Percentiles rank a stretch among this genome's conserved stretches.
phyloP scores from a whole-genome alignment of 2,113 vertebrate genomes.

The Hoplias malabaricus region DNA sequence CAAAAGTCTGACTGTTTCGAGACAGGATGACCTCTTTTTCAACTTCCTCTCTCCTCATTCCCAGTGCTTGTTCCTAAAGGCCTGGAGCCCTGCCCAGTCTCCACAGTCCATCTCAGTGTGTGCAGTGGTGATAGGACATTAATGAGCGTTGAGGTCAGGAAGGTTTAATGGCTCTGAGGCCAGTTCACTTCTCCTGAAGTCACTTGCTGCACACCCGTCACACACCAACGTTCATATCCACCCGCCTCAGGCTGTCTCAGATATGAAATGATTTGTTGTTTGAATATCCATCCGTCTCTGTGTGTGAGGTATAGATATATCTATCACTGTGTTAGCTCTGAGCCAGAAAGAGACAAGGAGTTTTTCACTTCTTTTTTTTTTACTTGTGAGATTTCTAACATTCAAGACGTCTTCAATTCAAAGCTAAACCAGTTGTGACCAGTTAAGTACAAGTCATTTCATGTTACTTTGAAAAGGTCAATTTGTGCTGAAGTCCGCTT shows the following conservation, averaged over 20 bases:
- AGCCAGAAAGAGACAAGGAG: background rate
- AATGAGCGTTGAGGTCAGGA: background rate
- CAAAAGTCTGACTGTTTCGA: background rate
- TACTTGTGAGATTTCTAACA: background rate
- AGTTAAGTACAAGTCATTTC: too few relatives aligned
- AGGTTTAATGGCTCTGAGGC: background rate
- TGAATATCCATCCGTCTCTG: too few relatives aligned
- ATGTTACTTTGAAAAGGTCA: too few relatives aligned
- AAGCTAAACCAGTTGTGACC: too few relatives aligned
- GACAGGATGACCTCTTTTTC: background rate
- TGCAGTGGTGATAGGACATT: conserved; percentile 9
- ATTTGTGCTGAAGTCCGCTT: too few relatives aligned
- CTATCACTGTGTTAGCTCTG: background rate
- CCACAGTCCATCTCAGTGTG: background rate
- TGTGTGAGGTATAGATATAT: background rate
- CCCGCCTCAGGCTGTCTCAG: background rate
- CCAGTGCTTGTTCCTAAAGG: background rate
- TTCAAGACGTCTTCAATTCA: too few relatives aligned
- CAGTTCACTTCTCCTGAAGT: background rate
- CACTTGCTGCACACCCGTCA: conserved; percentile 16
- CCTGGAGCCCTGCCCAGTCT: background rate
- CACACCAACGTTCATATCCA: conserved; percentile 1
- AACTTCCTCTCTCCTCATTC: background rate
- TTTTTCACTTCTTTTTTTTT: background rate
- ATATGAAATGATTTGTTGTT: background rate